A percentile compares a stretch with the other conserved stretches of the same genome.
phyloP scores from a whole-genome alignment of 2,113 vertebrate genomes.

The Grammomys dolichurus region DNA sequence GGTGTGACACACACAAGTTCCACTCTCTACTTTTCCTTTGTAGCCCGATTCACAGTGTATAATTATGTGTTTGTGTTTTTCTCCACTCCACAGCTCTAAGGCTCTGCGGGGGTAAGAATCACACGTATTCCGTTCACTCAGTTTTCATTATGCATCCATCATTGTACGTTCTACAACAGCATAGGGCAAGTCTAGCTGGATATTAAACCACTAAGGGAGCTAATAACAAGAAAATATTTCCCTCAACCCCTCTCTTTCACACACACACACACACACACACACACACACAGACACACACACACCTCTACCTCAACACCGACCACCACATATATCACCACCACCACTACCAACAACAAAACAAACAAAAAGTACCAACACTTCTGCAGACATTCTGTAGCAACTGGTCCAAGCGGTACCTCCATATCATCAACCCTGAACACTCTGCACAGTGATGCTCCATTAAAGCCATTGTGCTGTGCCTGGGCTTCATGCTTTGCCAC shows the following conservation, averaged over 20 bases:
- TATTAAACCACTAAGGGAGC: neutral
- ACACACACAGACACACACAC: neutral
- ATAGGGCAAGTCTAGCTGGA: neutral
- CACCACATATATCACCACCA: neutral
- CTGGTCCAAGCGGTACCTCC: no score
- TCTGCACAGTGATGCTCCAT: neutral
- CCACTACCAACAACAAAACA: neutral
- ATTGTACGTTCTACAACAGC: neutral
- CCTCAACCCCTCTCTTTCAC: neutral
- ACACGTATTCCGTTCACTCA: neutral
- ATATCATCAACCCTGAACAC: neutral
- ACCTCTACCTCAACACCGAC: neutral
- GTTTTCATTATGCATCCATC: neutral
- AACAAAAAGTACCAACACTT: neutral
- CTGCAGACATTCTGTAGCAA: neutral
- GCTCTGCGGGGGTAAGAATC: constrained; percentile 11
- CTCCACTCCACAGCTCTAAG: constrained; percentile 27
- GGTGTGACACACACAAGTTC: neutral
- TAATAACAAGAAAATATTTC: neutral
- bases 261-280: neutral
- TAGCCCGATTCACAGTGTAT: constrained; percentile 59
- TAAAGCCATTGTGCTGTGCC: no score
- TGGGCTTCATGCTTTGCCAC: no score
- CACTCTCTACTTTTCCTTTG: constrained; percentile 22
- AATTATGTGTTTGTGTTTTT: constrained; percentile 66